phyloP scores from a whole-genome alignment of 2,797 vertebrate genomes.

The Paramormyrops hopkinsi region DNA sequence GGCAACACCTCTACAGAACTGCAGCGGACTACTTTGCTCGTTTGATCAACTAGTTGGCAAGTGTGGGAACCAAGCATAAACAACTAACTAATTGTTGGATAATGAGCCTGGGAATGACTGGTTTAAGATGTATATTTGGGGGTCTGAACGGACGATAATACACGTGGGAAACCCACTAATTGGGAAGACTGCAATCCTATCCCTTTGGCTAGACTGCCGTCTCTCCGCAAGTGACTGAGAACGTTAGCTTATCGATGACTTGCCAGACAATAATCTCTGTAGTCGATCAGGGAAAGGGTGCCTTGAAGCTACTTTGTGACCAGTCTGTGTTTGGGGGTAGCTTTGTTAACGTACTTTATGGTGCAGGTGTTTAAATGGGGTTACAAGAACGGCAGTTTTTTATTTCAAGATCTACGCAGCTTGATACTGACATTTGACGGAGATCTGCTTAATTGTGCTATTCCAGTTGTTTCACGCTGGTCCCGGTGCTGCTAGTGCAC shows the following conservation, averaged over 20 bases:
- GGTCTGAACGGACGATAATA: constrained; percentile 49
- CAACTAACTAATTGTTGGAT: constrained; percentile 38
- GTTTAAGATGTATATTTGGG: constrained; percentile 54
- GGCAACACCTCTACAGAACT: constrained; percentile 34
- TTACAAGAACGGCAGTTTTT: not conserved
- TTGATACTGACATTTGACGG: not conserved
- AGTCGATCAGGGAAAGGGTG: not conserved
- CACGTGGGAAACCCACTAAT: constrained; percentile 52
- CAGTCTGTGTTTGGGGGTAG: not conserved
- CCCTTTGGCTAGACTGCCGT: constrained; percentile 45
- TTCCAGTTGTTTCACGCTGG: not conserved
- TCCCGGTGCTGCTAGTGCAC: not conserved
- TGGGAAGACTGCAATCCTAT: constrained; percentile 40
- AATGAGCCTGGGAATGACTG: constrained; percentile 40
- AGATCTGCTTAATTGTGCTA: not conserved
- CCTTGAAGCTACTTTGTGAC: not conserved
- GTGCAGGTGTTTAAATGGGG: not conserved
- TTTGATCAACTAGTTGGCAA: constrained; percentile 8
- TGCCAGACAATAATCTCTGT: not conserved
- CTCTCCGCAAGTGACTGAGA: not conserved
- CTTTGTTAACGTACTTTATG: not conserved
- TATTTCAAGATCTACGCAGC: not conserved
- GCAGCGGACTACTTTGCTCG: constrained; percentile 44
- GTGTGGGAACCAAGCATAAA: constrained; percentile 24
- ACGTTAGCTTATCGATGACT: not conserved